Percentiles rank a stretch among this genome's conserved stretches.
These are phyloP conservation scores for Enteromius thamalakanensis DNA, from an alignment of 2,797 vertebrate species.

Conservation along the genomic window DNA sequence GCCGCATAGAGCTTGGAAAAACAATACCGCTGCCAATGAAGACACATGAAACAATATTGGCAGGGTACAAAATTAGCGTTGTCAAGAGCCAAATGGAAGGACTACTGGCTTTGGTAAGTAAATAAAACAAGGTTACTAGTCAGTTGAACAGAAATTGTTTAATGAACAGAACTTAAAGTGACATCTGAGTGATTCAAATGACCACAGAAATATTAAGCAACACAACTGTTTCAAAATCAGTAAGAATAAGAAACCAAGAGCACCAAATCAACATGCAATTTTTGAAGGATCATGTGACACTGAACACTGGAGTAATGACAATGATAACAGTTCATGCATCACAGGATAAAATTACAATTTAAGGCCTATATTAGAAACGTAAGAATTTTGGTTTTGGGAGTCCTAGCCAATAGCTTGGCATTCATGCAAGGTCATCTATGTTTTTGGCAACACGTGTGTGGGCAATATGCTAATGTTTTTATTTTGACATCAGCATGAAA, in stretches of 20 bases:
- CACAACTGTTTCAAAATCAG: not conserved
- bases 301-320: not conserved
- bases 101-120: constrained; percentile 1
- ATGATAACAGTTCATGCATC: not conserved
- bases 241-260: not conserved
- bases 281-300: not conserved
- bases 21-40: constrained; percentile 25
- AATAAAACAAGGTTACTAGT: not conserved
- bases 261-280: not conserved
- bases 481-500: no score
- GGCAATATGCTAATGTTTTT: no score
- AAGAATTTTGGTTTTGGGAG: no score
- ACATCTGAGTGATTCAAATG: not conserved
- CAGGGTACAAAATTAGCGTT: constrained; percentile 9
- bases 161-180: not conserved
- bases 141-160: not conserved
- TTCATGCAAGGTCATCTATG: no score
- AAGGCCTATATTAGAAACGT: no score
- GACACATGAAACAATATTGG: constrained; percentile 21
- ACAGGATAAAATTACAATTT: not conserved
- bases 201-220: not conserved
- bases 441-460: no score
- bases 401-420: no score
- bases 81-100: not conserved
- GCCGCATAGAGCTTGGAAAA: constrained; percentile 8